phyloP scores from a whole-genome alignment of 2,113 vertebrate genomes.

The Misgurnus anguillicaudatus region DNA sequence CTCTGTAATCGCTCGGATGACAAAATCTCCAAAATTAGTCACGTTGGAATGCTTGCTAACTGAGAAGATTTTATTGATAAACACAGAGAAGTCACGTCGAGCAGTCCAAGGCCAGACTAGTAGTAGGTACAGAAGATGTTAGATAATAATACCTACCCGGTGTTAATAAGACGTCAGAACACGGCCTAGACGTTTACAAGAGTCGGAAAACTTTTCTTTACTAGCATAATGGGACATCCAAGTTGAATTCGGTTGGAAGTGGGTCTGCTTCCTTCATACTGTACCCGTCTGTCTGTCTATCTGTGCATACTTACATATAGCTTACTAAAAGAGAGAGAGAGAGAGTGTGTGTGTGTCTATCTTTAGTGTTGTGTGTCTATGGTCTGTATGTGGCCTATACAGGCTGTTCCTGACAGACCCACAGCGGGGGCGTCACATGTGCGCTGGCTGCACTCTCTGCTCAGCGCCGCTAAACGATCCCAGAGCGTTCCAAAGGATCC shows the following conservation, averaged over 20 bases:
- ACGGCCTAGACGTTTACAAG: no score
- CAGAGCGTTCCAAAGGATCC: conserved; percentile 51
- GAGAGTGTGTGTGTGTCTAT: not conserved
- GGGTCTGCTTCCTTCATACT: not conserved
- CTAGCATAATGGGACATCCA: no score
- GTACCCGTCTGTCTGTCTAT: not conserved
- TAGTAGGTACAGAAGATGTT: no score
- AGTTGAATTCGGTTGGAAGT: no score
- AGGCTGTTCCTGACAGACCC: conserved; percentile 61
- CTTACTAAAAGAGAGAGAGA: no score
- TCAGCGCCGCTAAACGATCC: conserved; percentile 31
- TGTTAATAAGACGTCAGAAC: no score
- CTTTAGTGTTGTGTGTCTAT: conserved; percentile 27
- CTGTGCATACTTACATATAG: not conserved
- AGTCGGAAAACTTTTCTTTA: no score
- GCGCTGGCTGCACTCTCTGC: conserved; percentile 48
- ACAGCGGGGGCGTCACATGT: conserved; percentile 56
- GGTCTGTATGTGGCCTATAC: conserved; percentile 41
- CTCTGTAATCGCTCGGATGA: conserved; percentile 1
- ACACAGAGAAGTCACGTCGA: not conserved
- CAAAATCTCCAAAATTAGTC: conserved; percentile 16
- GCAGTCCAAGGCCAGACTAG: no score
- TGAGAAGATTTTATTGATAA: not conserved
- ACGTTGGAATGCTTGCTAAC: not conserved
- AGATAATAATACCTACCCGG: no score